These are phyloP conservation scores for Sapajus apella DNA, from an alignment of 2,113 vertebrate species.

Conservation along the genomic window DNA sequence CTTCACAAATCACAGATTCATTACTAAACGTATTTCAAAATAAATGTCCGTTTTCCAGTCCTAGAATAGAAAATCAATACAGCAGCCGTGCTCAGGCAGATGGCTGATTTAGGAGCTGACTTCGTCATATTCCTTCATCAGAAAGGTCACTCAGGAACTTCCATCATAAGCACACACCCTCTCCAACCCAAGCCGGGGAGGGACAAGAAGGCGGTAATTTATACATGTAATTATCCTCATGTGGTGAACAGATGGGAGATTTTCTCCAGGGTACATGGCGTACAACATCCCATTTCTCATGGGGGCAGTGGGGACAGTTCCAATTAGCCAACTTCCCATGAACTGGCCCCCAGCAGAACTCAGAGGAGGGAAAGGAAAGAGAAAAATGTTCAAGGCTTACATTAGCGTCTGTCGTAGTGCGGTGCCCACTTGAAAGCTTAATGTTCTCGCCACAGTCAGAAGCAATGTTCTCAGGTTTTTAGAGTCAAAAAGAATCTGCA, in stretches of 20 bases:
- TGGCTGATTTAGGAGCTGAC: slow-evolving; percentile 20
- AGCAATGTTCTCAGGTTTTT: neutral
- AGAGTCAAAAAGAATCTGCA: neutral
- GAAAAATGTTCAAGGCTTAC: neutral
- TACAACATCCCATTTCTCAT: slow-evolving; percentile 31
- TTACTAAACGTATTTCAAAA: slow-evolving; percentile 33
- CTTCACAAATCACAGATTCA: slow-evolving; percentile 42
- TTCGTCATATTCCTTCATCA: neutral
- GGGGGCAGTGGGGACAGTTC: slow-evolving; percentile 28
- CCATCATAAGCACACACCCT: neutral
- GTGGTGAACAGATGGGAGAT: slow-evolving; percentile 64
- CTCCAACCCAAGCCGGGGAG: neutral
- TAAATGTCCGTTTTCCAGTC: slow-evolving; percentile 13
- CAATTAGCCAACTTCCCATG: slow-evolving; percentile 34
- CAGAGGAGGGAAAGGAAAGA: neutral
- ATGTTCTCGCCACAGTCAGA: neutral
- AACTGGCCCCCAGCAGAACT: neutral
- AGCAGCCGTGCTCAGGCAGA: neutral
- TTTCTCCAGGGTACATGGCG: slow-evolving; percentile 42
- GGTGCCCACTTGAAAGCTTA: neutral
- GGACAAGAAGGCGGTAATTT: slow-evolving; percentile 20
- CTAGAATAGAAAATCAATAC: slow-evolving; percentile 53
- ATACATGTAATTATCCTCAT: neutral
- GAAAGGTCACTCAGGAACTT: slow-evolving; percentile 15
- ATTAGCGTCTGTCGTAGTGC: neutral